Base-by-base conservation (phyloP, 2,797 vertebrate species). In the Protonibea diacanthus region DNA sequence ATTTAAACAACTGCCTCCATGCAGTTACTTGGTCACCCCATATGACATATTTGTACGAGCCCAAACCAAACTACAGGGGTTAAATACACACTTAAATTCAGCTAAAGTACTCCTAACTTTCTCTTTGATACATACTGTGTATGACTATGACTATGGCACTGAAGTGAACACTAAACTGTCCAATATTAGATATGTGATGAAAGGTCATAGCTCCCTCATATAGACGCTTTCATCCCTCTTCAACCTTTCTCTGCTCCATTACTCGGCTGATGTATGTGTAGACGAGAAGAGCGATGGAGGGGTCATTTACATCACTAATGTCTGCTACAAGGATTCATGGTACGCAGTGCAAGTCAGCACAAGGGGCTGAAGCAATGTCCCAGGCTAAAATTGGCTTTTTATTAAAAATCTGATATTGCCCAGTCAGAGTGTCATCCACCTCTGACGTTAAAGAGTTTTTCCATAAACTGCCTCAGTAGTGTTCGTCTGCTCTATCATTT, bases 291-390 rank as follows among this genome's bases (percentile, higher is more conserved):
- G 18, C 9, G 64, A 73, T 23, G 51, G 33, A 71, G 23, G 47
- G 62, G 68, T 76, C 81, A 67, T 88, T 84, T 69, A 71, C 75
- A 74, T 80, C 81, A 63, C 60, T 47, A 27, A 5, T 66, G 21
- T 72, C 67, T 21, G 20, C 74, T 29, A n/a, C 69, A 38, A 27
- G 55, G 67, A 75, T 71, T 61, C 58, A 48, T 58, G 23, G 78
- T 25, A 10, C 4, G 0, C 70, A 11, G 15, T 68, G 45, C 42
- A 21, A 74, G 82, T 74, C 81, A 27, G 71, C 52, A 76, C 11
- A 1, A 12, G 51, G 8, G 29, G 25, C 40, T 48, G 1, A 47
- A 61, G 72, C 29, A 52, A 59, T 67, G 59, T 70, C 56, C 65
- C 0, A 1, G 0, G 6, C 3, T 21, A 25, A 78, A 57, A 79